Evolutionary conservation across 1,140 invertebrate genomes (phyloP).

Genomic region (Manduca sexta): DNA sequence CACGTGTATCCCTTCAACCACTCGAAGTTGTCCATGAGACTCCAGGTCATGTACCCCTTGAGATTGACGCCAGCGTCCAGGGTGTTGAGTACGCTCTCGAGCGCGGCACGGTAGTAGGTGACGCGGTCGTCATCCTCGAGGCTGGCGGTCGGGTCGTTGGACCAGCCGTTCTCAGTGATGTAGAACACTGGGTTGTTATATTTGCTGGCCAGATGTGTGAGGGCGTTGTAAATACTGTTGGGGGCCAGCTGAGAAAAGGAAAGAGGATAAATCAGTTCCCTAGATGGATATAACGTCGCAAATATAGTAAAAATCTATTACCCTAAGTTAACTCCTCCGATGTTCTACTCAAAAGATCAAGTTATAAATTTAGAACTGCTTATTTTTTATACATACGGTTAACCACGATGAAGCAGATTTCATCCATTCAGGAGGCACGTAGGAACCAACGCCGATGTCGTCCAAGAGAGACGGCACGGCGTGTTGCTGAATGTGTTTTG

Average conservation of each 20-base stretch:
- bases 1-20: slow-evolving; percentile 75
- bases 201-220: slow-evolving; percentile 66
- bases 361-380: too few relatives aligned
- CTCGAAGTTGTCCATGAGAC: slow-evolving; percentile 58
- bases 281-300: too few relatives aligned
- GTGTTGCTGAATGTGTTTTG: slow-evolving; percentile 20
- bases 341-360: too few relatives aligned
- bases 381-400: slow-evolving; percentile 13
- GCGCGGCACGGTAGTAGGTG: slow-evolving; percentile 35
- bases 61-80: slow-evolving; percentile 78
- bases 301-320: too few relatives aligned
- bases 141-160: slow-evolving; percentile 32
- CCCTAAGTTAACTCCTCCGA: too few relatives aligned
- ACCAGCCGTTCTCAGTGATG: slow-evolving; percentile 77
- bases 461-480: slow-evolving; percentile 26
- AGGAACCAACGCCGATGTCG: slow-evolving; percentile 19
- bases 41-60: slow-evolving; percentile 60
- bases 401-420: slow-evolving; percentile 23
- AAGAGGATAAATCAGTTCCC: background rate
- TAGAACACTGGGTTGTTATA: slow-evolving; percentile 71
- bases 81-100: slow-evolving; percentile 77
- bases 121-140: slow-evolving; percentile 67
- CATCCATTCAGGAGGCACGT: slow-evolving; percentile 16
- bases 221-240: slow-evolving; percentile 34
- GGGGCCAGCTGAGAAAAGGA: slow-evolving; percentile 28